Evolutionary conservation across 2,797 vertebrate genomes (phyloP).

Genomic region (Cebuella pygmaea): DNA sequence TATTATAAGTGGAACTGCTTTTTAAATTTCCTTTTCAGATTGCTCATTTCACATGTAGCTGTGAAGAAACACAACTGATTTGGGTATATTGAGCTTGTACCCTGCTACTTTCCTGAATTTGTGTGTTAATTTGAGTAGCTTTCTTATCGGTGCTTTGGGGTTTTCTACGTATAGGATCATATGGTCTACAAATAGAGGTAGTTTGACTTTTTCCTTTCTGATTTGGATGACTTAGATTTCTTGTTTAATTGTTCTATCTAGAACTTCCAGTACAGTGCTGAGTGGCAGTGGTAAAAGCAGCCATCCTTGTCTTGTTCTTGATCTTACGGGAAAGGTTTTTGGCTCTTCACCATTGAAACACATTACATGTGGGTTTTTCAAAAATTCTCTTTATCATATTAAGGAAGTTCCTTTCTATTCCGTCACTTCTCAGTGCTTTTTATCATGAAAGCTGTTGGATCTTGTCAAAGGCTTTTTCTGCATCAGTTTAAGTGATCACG

Average conservation of each 20-base stretch:
- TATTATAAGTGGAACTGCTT: background rate
- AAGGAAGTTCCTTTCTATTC: background rate
- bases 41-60: background rate
- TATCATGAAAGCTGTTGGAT: background rate
- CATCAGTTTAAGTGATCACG: background rate
- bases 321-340: background rate
- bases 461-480: background rate
- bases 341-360: background rate
- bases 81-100: background rate
- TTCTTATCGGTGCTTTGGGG: background rate
- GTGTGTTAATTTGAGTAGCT: background rate
- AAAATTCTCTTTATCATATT: background rate
- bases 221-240: background rate
- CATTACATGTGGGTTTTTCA: background rate
- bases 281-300: background rate
- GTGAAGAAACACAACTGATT: background rate
- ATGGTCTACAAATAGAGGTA: background rate
- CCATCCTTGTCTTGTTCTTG: background rate
- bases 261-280: background rate
- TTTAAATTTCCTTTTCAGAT: background rate
- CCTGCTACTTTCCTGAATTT: background rate
- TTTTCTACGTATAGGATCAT: background rate
- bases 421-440: background rate
- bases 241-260: background rate
- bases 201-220: background rate